Percentiles rank a stretch among this genome's conserved stretches.
Evolutionary conservation across 35 echinoderm and acorn worm species (phyloP).

Genomic region (Anneissia japonica): DNA sequence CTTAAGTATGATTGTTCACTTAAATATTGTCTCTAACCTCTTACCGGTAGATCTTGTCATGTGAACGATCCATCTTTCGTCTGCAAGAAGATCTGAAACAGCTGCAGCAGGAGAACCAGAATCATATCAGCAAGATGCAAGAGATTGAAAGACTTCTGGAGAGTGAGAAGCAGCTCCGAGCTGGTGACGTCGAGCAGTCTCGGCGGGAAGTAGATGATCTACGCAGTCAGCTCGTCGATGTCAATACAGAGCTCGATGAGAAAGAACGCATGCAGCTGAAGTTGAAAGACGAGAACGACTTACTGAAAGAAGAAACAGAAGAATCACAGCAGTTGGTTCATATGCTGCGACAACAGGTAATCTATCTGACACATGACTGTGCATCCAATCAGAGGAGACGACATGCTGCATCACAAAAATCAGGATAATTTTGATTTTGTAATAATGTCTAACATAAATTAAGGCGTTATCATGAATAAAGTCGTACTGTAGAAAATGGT

Average conservation of each 20-base stretch:
- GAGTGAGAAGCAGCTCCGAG: slow-evolving; percentile 18
- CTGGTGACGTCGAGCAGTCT: slow-evolving; percentile 23
- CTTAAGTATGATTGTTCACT: too few relatives aligned
- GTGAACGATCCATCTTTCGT: not conserved
- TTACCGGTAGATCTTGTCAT: not conserved
- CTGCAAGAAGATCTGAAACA: not conserved
- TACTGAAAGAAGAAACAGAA: slow-evolving; percentile 37
- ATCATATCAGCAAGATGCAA: not conserved
- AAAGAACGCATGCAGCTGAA: slow-evolving; percentile 17
- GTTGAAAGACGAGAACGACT: slow-evolving; percentile 32
- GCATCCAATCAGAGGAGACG: too few relatives aligned
- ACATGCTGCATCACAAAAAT: too few relatives aligned
- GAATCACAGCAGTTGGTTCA: not conserved
- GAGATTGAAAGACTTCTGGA: not conserved
- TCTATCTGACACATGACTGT: too few relatives aligned
- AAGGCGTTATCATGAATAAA: too few relatives aligned
- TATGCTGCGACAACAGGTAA: not conserved
- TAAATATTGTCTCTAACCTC: too few relatives aligned
- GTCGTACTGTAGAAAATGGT: too few relatives aligned
- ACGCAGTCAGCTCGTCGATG: slow-evolving; percentile 25
- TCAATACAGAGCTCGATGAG: slow-evolving; percentile 4
- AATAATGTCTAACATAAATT: too few relatives aligned
- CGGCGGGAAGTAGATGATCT: slow-evolving; percentile 23
- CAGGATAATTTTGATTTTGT: too few relatives aligned
- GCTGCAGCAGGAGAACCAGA: slow-evolving; percentile 20